Percentiles rank a stretch among this genome's conserved stretches.
phyloP scores from a whole-genome alignment of 2,797 vertebrate species.

The Helicolenus hilgendorfi region DNA sequence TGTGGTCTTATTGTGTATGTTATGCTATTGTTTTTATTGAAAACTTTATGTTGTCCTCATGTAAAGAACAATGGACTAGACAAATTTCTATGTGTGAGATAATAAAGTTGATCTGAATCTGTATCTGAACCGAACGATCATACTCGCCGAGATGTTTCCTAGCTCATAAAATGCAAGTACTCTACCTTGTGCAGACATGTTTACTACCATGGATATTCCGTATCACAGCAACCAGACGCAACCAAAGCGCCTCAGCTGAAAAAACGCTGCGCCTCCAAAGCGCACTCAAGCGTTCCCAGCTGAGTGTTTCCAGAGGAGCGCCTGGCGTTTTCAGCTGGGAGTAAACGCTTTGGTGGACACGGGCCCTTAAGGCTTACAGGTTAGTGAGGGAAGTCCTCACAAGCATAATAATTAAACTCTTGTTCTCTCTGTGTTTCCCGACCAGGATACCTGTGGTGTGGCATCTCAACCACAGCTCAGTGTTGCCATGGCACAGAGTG shows the following conservation, averaged over 20 bases:
- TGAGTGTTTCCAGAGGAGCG: not conserved
- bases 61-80: not conserved
- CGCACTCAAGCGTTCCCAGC: not conserved
- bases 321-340: no score
- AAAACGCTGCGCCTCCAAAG: not conserved
- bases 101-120: not conserved
- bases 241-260: not conserved
- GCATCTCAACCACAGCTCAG: constrained; percentile 82
- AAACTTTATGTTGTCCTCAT: not conserved
- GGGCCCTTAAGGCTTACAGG: not conserved
- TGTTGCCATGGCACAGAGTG: constrained; percentile 75
- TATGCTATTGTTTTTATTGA: not conserved
- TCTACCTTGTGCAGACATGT: not conserved
- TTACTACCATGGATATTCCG: not conserved
- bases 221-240: not conserved
- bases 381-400: not conserved
- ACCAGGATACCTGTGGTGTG: constrained; percentile 85
- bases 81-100: not conserved
- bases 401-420: not conserved
- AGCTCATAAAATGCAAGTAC: not conserved
- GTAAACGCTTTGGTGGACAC: not conserved
- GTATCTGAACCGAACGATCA: not conserved
- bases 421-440: not conserved
- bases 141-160: not conserved
- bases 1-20: no score